phyloP scores from a whole-genome alignment of 2,888 invertebrate genomes.

The Germaria angustata region DNA sequence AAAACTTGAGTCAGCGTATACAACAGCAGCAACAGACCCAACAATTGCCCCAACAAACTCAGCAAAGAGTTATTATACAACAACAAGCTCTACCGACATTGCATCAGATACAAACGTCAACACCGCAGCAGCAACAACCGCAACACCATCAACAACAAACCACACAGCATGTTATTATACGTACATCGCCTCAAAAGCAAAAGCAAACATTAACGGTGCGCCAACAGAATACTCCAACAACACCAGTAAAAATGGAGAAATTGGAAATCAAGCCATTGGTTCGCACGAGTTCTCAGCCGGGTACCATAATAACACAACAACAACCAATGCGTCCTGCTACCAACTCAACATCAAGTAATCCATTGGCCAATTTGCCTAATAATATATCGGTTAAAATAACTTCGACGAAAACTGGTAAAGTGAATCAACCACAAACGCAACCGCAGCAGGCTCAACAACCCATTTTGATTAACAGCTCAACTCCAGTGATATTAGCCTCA shows the following conservation, averaged over 20 bases:
- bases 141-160: slow-evolving; percentile 68
- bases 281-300: slow-evolving; percentile 65
- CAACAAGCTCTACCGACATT: slow-evolving; percentile 70
- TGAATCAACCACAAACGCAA: slow-evolving; percentile 27
- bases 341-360: slow-evolving; percentile 70
- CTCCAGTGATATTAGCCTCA: slow-evolving; percentile 77
- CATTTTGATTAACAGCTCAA: slow-evolving; percentile 77
- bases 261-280: slow-evolving; percentile 76
- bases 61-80: slow-evolving; percentile 66
- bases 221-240: slow-evolving; percentile 68
- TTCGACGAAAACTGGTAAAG: slow-evolving; percentile 75
- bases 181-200: slow-evolving; percentile 69
- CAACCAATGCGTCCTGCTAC: slow-evolving; percentile 66
- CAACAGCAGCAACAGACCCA: slow-evolving; percentile 51
- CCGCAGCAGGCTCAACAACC: slow-evolving; percentile 72
- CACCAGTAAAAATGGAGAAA: slow-evolving; percentile 77
- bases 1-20: slow-evolving; percentile 49
- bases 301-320: slow-evolving; percentile 68
- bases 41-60: slow-evolving; percentile 25
- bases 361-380: slow-evolving; percentile 77
- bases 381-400: slow-evolving; percentile 79
- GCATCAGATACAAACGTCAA: slow-evolving; percentile 69
- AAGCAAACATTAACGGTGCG: slow-evolving; percentile 69
- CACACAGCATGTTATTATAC: slow-evolving; percentile 72
- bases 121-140: slow-evolving; percentile 65